Evolutionary conservation across 2,113 vertebrate species (phyloP).

Genomic region (Datnioides undecimradiatus): DNA sequence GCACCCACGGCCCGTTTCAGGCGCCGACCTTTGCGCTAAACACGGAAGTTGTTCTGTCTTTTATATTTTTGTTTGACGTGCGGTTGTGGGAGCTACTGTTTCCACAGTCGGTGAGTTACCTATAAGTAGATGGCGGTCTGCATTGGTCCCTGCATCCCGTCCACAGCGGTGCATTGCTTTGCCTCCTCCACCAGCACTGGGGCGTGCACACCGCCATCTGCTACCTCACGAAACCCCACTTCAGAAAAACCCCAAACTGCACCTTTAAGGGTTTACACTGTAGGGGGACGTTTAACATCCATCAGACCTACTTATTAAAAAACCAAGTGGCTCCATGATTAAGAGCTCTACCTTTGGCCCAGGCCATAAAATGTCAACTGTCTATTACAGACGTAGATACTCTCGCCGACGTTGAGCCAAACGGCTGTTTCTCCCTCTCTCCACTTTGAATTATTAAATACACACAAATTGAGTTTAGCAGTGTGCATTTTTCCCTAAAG

Average conservation of each 20-base stretch:
- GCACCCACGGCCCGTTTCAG: not conserved
- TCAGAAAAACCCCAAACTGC: too few species aligned
- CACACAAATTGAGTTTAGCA: conserved; percentile 82
- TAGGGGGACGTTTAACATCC: conserved; percentile 51
- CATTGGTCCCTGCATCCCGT: too few species aligned
- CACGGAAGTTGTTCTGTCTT: conserved; percentile 3
- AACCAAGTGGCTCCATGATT: conserved; percentile 75
- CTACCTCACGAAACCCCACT: too few species aligned
- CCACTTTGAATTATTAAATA: conserved; percentile 88
- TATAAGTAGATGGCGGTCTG: too few species aligned
- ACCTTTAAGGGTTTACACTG: conserved; percentile 40
- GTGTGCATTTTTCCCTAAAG: conserved; percentile 80
- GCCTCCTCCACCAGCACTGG: too few species aligned
- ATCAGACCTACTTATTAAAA: conserved; percentile 83
- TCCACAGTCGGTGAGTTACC: too few species aligned
- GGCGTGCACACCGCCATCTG: too few species aligned
- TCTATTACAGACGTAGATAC: conserved; percentile 80
- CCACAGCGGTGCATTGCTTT: too few species aligned
- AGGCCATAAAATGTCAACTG: conserved; percentile 82
- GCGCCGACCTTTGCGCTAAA: not conserved
- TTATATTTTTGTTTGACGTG: too few species aligned
- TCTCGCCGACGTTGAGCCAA: conserved; percentile 73
- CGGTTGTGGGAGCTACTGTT: too few species aligned
- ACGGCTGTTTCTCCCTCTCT: conserved; percentile 71
- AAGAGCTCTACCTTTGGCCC: conserved; percentile 72